Base-by-base conservation (phyloP, 35 echinoderm and acorn worm species). In the Holothuria glaberrima region DNA sequence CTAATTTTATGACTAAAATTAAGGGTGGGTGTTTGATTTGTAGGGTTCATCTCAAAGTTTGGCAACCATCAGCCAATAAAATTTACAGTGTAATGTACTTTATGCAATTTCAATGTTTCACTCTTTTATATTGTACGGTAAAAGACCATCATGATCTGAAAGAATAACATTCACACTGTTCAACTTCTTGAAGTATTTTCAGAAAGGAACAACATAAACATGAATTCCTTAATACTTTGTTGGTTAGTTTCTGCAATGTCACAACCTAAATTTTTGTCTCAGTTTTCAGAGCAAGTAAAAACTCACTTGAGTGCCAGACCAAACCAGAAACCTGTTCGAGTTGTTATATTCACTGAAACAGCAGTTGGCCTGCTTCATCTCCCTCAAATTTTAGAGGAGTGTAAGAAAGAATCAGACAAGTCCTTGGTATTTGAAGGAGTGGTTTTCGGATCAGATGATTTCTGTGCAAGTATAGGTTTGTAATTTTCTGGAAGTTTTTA, bases 381-480 rank as follows among this genome's bases (percentile, higher is more conserved):
- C 35, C 71, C 71, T n/a, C 83, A 91, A 12, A 94, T 98, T 27
- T 61, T 94, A 46, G 90, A 89, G 62, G 90, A 95, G 56, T 91
- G 93, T 22, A 33, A 90, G 44, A 73, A 82, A 48, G 70, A 88
- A 16, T 83, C 88, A 54, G 89, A 91, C 21, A 69, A 72, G 24
- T 35, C 71, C 17, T 93, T 95, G 56, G 48, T 66, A 3, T 76
- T 95, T 68, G 96, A 98, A 83, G 96, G 96, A n/a, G 89, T 98
- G 5, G 93, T 98, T 7, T 98, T 98, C 93, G 96, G 93, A 16
- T 95, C 93, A 3, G 93, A 95, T 88, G 93, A 98, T 83, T 98
- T 95, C 64, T 98, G 96, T 86, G 96, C 96, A 64, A 89, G 92
- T 69, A 95, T 98, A 36, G 96, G 96, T 94, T 71, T 74, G 95